phyloP scores from a whole-genome alignment of 2,888 invertebrate species.

The Perdita meconis region DNA sequence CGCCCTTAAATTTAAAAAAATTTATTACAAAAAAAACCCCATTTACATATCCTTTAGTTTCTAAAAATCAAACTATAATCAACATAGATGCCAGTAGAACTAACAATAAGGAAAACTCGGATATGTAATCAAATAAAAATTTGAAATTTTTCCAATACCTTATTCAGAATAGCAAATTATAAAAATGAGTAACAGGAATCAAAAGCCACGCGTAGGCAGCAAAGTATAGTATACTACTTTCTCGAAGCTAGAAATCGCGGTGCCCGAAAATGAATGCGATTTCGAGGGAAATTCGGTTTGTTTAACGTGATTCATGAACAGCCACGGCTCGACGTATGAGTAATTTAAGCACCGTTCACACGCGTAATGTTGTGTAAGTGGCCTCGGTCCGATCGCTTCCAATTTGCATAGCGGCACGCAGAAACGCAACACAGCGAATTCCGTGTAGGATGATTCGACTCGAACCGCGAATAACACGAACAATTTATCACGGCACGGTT shows the following conservation, averaged over 20 bases:
- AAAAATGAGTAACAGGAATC: background rate
- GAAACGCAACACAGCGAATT: constrained; percentile 5
- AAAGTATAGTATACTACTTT: too few species aligned
- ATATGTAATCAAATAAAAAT: too few species aligned
- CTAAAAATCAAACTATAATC: too few species aligned
- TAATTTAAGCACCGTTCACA: constrained; percentile 2
- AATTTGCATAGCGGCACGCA: background rate
- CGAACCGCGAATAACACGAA: constrained; percentile 6
- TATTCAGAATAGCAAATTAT: too few species aligned
- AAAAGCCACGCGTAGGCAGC: background rate
- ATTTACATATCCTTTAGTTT: too few species aligned
- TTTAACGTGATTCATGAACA: background rate
- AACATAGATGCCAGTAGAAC: too few species aligned
- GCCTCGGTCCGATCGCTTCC: background rate
- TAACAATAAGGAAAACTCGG: too few species aligned
- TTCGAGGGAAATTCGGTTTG: background rate
- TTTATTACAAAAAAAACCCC: too few species aligned
- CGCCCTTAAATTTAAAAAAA: too few species aligned
- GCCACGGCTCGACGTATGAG: background rate
- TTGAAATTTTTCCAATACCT: too few species aligned
- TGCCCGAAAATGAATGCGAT: background rate
- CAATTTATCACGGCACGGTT: background rate
- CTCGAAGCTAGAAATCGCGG: background rate
- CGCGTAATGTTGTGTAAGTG: constrained; percentile 1
- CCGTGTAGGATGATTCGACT: constrained; percentile 12